These are phyloP conservation scores for Chrysocyon brachyurus DNA, from an alignment of 2,797 vertebrate species.

Conservation along the genomic window DNA sequence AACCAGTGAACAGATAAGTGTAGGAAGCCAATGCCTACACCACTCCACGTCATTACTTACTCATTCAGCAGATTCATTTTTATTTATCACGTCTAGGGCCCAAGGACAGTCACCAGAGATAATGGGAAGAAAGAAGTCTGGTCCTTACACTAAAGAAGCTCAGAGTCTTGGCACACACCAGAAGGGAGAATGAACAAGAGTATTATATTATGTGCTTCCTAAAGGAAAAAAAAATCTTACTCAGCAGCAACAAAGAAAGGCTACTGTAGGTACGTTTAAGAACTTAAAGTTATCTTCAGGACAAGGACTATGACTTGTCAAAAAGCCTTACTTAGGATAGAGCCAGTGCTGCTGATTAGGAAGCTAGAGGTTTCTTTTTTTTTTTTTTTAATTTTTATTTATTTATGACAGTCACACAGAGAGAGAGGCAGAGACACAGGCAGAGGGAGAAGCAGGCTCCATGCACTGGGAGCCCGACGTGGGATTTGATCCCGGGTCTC, in stretches of 20 bases:
- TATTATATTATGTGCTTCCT: background rate
- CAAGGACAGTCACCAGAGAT: background rate
- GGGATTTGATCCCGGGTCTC: too few relatives aligned
- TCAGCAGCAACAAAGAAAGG: background rate
- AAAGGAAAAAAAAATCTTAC: background rate
- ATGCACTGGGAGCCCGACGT: too few relatives aligned
- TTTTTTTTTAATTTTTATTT: too few relatives aligned
- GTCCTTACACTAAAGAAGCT: background rate
- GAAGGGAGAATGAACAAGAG: background rate
- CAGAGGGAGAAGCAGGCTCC: too few relatives aligned
- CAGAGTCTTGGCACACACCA: background rate
- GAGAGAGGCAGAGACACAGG: too few relatives aligned
- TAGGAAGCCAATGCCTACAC: background rate
- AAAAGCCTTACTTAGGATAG: background rate
- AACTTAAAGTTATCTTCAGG: background rate
- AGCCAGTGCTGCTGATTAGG: background rate
- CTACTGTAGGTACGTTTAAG: background rate
- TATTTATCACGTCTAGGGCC: background rate
- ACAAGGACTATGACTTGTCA: background rate
- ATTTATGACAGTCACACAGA: too few relatives aligned
- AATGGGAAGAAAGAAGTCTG: background rate
- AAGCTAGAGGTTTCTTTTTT: background rate
- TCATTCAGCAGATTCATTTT: background rate
- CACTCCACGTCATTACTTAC: background rate
- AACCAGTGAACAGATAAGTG: background rate